Evolutionary conservation across 1,140 invertebrate species (phyloP).

Genomic region (Pseudachorutes palmiensis): DNA sequence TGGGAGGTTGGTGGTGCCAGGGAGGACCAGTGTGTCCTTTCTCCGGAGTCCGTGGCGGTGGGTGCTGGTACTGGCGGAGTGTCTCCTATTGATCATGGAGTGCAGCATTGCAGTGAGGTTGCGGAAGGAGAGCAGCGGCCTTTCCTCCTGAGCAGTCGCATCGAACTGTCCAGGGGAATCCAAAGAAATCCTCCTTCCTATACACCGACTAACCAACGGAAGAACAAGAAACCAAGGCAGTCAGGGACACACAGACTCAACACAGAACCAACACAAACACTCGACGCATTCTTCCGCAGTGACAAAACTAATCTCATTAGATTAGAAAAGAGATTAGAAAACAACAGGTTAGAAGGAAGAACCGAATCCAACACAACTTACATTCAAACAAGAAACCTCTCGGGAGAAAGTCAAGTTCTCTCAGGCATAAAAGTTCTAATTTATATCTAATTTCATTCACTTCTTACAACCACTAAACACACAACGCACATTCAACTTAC

Average conservation of each 20-base stretch:
- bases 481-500: too few relatives aligned
- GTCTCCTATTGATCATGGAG: background rate
- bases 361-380: too few relatives aligned
- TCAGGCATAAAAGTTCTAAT: too few relatives aligned
- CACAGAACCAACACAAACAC: too few relatives aligned
- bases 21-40: background rate
- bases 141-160: background rate
- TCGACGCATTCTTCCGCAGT: background rate
- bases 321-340: background rate
- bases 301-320: background rate
- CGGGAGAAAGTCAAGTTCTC: too few relatives aligned
- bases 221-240: too few relatives aligned
- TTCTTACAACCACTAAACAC: background rate
- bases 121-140: background rate
- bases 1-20: too few relatives aligned
- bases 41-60: background rate
- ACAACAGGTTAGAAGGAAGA: too few relatives aligned
- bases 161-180: background rate
- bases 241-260: too few relatives aligned
- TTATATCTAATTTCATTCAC: background rate
- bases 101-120: background rate
- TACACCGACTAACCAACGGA: background rate
- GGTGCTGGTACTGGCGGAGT: background rate
- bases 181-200: background rate
- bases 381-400: too few relatives aligned